Base-by-base conservation (phyloP, 1,140 invertebrate genomes). In the Pinna nobilis region DNA sequence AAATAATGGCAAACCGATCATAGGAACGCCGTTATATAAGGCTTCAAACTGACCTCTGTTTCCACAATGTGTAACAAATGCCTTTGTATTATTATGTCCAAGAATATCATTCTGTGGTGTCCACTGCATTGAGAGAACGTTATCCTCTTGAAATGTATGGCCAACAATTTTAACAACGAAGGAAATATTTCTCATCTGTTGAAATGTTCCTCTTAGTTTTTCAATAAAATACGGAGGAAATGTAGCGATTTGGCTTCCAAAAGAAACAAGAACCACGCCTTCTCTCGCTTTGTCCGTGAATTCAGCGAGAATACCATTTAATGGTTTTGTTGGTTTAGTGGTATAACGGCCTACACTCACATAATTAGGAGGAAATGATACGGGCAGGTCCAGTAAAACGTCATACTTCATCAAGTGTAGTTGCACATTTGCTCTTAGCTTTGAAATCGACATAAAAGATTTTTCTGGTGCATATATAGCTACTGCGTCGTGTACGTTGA, bases 1-100 rank as follows among this genome's bases (percentile, higher is more conserved):
- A 63, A 92, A 91, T 65, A 95, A 85, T 4, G 94, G 94, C 78
- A 95, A 92, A 6, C 92, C 91, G 6, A 96, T 41, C 61, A 84
- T 70, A 9, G 83, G 83, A 13, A 84, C 74, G 0, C 76, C 83
- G 61, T 82, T 72, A 57, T 74, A 82, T 6, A 82, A 55, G 9
- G 79, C 76, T 53, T 84, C 83, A 61, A 77, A 79, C 25, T 75
- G 59, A 23, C 78, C 73, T 63, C 77, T 79, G 13, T 70, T 76
- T 3, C 81, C 81, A 63, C 82, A 84, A 32, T 84, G 81, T 0
- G 77, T 81, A 18, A 84, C 74, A 20, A 84, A 79, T 28, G 80
- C 47, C 41, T 72, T 77, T 2, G 78, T 80, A 25, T 78, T 79
- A 20, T 92, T 91, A 88, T 95, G 93, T 64, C 88, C 93, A 39